Percentiles rank a stretch among this genome's conserved stretches.
phyloP scores from a whole-genome alignment of 2,113 vertebrate genomes.

The Chlorocebus sabaeus region DNA sequence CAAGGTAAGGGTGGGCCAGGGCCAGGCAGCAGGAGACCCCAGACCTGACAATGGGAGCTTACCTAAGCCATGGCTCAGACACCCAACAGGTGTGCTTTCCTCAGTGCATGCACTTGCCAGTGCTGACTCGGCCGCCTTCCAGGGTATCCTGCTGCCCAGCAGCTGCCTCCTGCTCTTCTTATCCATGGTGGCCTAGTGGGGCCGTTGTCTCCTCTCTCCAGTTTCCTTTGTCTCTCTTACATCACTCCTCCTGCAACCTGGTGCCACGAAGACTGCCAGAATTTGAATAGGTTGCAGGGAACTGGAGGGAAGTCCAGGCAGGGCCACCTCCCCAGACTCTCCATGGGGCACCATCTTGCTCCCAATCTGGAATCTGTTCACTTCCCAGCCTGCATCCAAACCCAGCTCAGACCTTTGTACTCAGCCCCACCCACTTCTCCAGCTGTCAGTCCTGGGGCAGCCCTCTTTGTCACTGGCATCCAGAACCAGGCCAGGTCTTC shows the following conservation, averaged over 20 bases:
- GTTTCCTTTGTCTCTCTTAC: neutral
- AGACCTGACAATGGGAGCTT: slow-evolving; percentile 2
- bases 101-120: slow-evolving; percentile 85
- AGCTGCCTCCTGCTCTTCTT: neutral
- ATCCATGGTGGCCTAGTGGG: neutral
- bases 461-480: neutral
- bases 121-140: slow-evolving; percentile 65
- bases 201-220: neutral
- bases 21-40: neutral
- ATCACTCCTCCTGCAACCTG: neutral
- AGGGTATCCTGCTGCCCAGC: fast-evolving
- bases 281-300: neutral
- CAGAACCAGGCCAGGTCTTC: neutral
- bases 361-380: neutral
- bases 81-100: slow-evolving; percentile 81
- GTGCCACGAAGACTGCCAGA: neutral
- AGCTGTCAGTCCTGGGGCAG: neutral
- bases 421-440: neutral
- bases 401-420: neutral
- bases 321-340: neutral
- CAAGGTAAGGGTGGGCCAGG: neutral
- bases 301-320: neutral
- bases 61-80: neutral
- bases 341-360: neutral
- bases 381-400: neutral